Conservation (phyloP, 2,888 invertebrate species). For the Lamellibrachia columna region DNA sequence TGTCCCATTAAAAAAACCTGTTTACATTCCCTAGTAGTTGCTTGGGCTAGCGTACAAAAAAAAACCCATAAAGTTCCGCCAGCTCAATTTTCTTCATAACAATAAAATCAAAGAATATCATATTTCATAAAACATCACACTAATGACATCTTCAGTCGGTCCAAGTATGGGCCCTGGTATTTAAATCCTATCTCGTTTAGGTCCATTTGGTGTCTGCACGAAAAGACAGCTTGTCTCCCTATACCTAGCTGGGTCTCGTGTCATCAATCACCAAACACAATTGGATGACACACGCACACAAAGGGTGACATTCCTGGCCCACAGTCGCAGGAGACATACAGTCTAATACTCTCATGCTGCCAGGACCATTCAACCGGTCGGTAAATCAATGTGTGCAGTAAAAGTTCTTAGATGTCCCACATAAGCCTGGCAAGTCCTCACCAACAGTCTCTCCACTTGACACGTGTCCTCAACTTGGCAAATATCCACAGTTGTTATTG, state of each 20-base stretch:
- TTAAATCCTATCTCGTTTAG: background rate
- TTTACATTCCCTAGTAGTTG: background rate
- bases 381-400: background rate
- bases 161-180: background rate
- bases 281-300: background rate
- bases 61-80: background rate
- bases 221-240: background rate
- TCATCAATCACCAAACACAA: slow-evolving; percentile 2
- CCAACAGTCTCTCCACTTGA: background rate
- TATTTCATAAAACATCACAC: background rate
- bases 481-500: background rate
- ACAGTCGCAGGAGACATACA: background rate
- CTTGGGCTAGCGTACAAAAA: background rate
- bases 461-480: background rate
- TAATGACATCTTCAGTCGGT: background rate
- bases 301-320: background rate
- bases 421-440: background rate
- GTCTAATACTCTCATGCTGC: background rate
- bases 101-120: background rate
- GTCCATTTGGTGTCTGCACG: background rate
- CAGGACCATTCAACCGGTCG: background rate
- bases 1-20: background rate
- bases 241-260: background rate
- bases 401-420: background rate
- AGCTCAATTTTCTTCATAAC: background rate